Conservation (phyloP, 1,140 invertebrate genomes). For the Drosophila mayri region DNA sequence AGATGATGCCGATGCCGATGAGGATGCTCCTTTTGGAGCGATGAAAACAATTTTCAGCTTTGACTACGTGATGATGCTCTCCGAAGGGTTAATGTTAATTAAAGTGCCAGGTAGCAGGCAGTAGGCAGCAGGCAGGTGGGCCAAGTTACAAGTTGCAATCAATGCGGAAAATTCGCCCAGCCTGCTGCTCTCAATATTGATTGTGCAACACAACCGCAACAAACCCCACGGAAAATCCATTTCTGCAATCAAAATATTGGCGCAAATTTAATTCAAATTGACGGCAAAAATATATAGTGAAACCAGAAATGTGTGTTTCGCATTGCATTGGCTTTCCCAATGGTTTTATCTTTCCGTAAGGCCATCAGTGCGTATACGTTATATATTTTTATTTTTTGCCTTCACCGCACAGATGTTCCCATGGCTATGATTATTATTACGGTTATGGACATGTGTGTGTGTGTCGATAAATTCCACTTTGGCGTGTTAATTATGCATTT, state of each 20-base stretch:
- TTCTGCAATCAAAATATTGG: conserved; percentile 42
- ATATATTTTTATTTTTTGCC: background rate
- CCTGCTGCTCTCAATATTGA: conserved; percentile 14
- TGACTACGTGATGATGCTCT: conserved; percentile 24
- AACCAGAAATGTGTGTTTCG: background rate
- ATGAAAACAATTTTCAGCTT: conserved; percentile 66
- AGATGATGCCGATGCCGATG: conserved; percentile 5
- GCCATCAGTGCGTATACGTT: background rate
- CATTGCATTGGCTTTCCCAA: background rate
- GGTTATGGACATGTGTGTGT: background rate
- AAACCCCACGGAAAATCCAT: conserved; percentile 24
- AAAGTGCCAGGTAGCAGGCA: conserved; percentile 37
- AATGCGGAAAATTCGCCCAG: background rate
- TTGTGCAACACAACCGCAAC: conserved; percentile 23
- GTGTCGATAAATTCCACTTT: conserved; percentile 15
- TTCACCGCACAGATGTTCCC: conserved; percentile 8
- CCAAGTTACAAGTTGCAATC: conserved; percentile 6
- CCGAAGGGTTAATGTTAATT: conserved; percentile 69
- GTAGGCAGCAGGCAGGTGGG: conserved; percentile 1
- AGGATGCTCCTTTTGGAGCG: conserved; percentile 37
- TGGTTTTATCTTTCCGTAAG: conserved; percentile 7
- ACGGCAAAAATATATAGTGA: background rate
- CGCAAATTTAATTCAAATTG: conserved; percentile 30
- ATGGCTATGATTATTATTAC: conserved; percentile 17
- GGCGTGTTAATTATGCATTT: conserved; percentile 40